Evolutionary conservation across 2,888 invertebrate genomes (phyloP), one percentile per base, ranked within the genome.

Genomic region (Nomada fucata): DNA sequence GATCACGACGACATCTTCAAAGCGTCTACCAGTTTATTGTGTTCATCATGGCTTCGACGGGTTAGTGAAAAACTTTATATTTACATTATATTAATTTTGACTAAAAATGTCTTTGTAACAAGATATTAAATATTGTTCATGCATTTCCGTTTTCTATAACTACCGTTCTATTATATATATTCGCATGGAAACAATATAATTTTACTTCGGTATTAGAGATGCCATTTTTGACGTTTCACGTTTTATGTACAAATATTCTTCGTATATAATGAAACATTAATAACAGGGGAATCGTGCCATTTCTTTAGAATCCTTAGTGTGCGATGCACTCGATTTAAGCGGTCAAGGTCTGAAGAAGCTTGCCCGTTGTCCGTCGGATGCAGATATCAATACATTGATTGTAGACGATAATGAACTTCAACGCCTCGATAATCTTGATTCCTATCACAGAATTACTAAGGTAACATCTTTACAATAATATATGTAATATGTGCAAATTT

Each of bases 351-450:
- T 98, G 89, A 97, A 97, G 93, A 97, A 97, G 95, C 95, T 98
- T 90, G 95, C 96, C 93, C 96, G 96, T 94, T 96, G 96, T 91
- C 95, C 96, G 84, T 94, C 95, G 73, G 96, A 96, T 80, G 96
- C 97, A 93, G 95, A 96, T 44, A 95, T 96, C 90, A 96, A 96
- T 82, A 96, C 95, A 88, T 94, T 98, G 88, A 96, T 97, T 88
- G 95, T 97, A 70, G 97, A 98, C 92, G 97, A 97, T 92, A 98
- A 98, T 95, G 97, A 97, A 92, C 94, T 98, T 82, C 97, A 97
- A 91, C 96, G 97, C 89, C 95, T 98, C 90, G 98, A 98, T 93
- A 97, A 97, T 94, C 96, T 98, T 87, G 98, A 98, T 90, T 96
- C 96, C 44, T 98, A 97, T 93, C 95, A 95, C 76, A 96, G 96